Conservation (phyloP, 2,113 vertebrate genomes). For the Podocnemis expansa region DNA sequence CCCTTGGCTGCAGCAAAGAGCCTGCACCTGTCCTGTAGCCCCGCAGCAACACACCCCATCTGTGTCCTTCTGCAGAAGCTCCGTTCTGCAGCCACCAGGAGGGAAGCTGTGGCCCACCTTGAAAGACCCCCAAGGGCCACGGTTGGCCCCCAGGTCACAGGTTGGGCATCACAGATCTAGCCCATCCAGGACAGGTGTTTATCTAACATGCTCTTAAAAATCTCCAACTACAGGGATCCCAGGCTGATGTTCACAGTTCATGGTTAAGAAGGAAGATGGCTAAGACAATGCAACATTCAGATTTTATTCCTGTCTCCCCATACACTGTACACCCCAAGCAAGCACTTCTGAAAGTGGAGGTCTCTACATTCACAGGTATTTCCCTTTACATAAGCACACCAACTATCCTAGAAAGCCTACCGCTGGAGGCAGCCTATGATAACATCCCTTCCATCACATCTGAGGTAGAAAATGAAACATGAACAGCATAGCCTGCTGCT, state of each 20-base stretch:
- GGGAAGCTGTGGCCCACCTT: no score
- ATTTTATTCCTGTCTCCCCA: not conserved
- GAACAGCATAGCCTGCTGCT: not conserved
- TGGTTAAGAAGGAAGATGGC: not conserved
- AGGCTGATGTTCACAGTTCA: not conserved
- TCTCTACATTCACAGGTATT: not conserved
- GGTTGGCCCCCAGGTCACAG: no score
- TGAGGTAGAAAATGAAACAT: not conserved
- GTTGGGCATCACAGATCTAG: no score
- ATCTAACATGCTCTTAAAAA: no score
- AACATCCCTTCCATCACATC: not conserved
- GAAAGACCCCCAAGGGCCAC: no score
- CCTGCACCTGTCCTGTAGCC: no score
- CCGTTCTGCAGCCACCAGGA: no score
- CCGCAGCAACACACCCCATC: no score
- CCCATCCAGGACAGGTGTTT: no score
- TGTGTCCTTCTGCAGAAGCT: no score
- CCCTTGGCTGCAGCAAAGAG: no score
- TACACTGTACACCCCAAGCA: not conserved
- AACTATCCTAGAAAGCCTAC: not conserved
- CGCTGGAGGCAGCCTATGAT: not conserved
- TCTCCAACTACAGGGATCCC: no score
- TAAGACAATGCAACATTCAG: not conserved
- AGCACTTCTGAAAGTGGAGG: not conserved
- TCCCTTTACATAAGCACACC: not conserved